Evolutionary conservation across 1,140 invertebrate genomes (phyloP).

Genomic region (Trachymyrmex septentrionalis): DNA sequence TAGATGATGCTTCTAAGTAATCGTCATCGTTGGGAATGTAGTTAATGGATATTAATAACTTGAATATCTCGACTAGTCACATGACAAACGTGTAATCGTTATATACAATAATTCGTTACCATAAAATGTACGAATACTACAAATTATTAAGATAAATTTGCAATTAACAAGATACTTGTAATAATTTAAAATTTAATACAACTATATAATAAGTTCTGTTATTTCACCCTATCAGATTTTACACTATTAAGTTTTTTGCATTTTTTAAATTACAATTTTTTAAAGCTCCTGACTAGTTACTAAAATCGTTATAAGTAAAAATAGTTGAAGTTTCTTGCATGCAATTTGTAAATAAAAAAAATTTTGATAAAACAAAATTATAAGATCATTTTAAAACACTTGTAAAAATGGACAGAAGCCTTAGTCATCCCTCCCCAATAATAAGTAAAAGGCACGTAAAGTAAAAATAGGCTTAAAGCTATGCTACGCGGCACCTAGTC

Average conservation of each 20-base stretch:
- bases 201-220: not conserved
- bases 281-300: not conserved
- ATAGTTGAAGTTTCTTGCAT: no score
- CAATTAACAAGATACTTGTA: not conserved
- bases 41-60: constrained; percentile 49
- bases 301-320: no score
- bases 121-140: not conserved
- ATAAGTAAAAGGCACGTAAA: no score
- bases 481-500: no score
- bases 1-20: not conserved
- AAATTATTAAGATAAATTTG: not conserved
- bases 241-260: not conserved
- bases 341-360: no score
- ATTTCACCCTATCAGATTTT: not conserved
- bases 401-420: no score
- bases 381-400: no score
- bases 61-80: not conserved
- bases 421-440: no score
- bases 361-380: no score
- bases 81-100: not conserved
- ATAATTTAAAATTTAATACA: no score
- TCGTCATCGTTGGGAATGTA: constrained; percentile 20
- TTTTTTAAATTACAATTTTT: not conserved
- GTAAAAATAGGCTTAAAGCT: no score
- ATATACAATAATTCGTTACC: not conserved